These are phyloP conservation scores for Drosophila anomalata DNA, from an alignment of 2,888 invertebrate species.

Conservation along the genomic window DNA sequence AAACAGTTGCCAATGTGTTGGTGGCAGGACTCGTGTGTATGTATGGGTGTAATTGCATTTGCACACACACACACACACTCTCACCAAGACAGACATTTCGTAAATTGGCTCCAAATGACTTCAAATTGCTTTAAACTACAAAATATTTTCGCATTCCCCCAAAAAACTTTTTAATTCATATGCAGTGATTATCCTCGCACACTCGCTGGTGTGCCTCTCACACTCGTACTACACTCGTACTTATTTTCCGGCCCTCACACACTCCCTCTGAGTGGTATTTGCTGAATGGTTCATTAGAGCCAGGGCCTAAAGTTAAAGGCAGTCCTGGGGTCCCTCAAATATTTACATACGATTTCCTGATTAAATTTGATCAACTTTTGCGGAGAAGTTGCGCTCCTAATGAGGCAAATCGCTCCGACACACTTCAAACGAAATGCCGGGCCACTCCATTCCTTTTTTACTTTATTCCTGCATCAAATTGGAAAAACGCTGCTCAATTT, in stretches of 20 bases:
- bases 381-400: slow-evolving; percentile 40
- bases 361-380: slow-evolving; percentile 43
- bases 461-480: neutral
- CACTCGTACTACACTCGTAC: neutral
- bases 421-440: slow-evolving; percentile 25
- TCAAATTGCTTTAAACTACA: slow-evolving; percentile 77
- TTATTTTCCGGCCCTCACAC: slow-evolving; percentile 11
- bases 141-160: slow-evolving; percentile 70
- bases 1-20: slow-evolving; percentile 39
- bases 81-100: slow-evolving; percentile 56
- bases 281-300: slow-evolving; percentile 68
- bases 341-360: slow-evolving; percentile 40
- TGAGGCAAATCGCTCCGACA: slow-evolving; percentile 47
- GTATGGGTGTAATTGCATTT: slow-evolving; percentile 67
- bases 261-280: slow-evolving; percentile 17
- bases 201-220: slow-evolving; percentile 16
- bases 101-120: slow-evolving; percentile 79
- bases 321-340: slow-evolving; percentile 17
- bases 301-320: slow-evolving; percentile 46
- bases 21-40: slow-evolving; percentile 12
- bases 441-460: neutral
- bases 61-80: slow-evolving; percentile 11
- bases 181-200: slow-evolving; percentile 70
- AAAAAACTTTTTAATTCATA: slow-evolving; percentile 76
- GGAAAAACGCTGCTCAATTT: slow-evolving; percentile 58